These are phyloP conservation scores for Tachypleus tridentatus DNA, from an alignment of 1,140 invertebrate species.

Conservation along the genomic window DNA sequence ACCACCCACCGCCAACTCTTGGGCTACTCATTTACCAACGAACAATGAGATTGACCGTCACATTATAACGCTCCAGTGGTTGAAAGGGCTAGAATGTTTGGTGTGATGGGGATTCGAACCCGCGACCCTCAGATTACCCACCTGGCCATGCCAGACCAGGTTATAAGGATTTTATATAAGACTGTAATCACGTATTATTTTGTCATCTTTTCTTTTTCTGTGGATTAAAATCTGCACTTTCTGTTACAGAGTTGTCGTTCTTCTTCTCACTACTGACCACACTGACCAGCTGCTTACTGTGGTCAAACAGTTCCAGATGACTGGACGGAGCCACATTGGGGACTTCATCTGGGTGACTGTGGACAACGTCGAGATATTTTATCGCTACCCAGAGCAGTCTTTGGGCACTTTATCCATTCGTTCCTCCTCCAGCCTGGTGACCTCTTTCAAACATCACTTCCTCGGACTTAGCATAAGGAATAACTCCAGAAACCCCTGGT, in stretches of 20 bases:
- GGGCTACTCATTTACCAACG: too few relatives aligned
- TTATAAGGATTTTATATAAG: too few relatives aligned
- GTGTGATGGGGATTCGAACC: too few relatives aligned
- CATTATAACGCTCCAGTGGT: too few relatives aligned
- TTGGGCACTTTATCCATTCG: slow-evolving; percentile 26
- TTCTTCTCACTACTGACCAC: slow-evolving; percentile 24
- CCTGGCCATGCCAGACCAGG: too few relatives aligned
- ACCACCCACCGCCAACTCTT: too few relatives aligned
- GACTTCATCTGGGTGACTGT: slow-evolving; percentile 26
- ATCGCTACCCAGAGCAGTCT: slow-evolving; percentile 21
- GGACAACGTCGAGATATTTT: slow-evolving; percentile 21
- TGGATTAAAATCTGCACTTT: too few relatives aligned
- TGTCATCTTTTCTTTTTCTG: too few relatives aligned
- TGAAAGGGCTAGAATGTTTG: too few relatives aligned
- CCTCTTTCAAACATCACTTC: slow-evolving; percentile 27
- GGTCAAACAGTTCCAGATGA: slow-evolving; percentile 20
- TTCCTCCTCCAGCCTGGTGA: slow-evolving; percentile 17
- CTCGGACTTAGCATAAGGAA: slow-evolving; percentile 23
- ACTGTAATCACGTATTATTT: too few relatives aligned
- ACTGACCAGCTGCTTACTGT: slow-evolving; percentile 16
- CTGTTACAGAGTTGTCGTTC: slow-evolving; percentile 19
- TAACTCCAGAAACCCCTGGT: slow-evolving; percentile 30
- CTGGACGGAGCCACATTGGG: slow-evolving; percentile 18
- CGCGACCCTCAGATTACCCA: too few relatives aligned
- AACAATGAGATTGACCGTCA: too few relatives aligned